These are phyloP conservation scores for Allobates femoralis DNA, from an alignment of 2,797 vertebrate genomes.

Conservation along the genomic window DNA sequence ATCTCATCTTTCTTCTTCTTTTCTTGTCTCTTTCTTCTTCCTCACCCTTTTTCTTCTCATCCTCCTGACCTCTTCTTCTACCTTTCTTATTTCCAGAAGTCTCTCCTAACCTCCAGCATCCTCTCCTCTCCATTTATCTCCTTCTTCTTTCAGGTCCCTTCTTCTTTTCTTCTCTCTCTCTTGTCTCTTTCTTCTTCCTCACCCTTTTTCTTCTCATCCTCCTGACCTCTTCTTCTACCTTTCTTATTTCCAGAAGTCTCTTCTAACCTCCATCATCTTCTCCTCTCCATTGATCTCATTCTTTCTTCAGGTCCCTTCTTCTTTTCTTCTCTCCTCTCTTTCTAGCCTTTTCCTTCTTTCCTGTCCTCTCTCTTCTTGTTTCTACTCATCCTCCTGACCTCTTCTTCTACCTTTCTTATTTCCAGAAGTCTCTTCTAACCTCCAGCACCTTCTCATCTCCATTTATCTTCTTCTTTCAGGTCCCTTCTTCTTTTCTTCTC, in stretches of 20 bases:
- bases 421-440: neutral
- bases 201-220: neutral
- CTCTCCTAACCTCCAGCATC: neutral
- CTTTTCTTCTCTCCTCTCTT: neutral
- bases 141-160: no score
- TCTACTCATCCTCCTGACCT: neutral
- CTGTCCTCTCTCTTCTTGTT: no score
- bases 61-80: neutral
- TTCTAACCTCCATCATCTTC: no score
- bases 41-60: no score
- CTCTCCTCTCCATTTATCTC: no score
- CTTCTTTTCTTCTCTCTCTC: neutral
- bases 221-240: no score
- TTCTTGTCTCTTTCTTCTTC: no score
- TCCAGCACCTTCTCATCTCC: neutral
- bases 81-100: neutral
- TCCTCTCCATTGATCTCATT: no score
- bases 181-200: neutral
- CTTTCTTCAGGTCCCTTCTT: no score
- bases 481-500: neutral
- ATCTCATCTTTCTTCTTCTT: no score
- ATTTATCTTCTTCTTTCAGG: no score
- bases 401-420: neutral
- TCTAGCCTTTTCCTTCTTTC: neutral
- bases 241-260: neutral